These are phyloP conservation scores for Agrotis segetum DNA, from an alignment of 2,888 invertebrate genomes.

Conservation along the genomic window DNA sequence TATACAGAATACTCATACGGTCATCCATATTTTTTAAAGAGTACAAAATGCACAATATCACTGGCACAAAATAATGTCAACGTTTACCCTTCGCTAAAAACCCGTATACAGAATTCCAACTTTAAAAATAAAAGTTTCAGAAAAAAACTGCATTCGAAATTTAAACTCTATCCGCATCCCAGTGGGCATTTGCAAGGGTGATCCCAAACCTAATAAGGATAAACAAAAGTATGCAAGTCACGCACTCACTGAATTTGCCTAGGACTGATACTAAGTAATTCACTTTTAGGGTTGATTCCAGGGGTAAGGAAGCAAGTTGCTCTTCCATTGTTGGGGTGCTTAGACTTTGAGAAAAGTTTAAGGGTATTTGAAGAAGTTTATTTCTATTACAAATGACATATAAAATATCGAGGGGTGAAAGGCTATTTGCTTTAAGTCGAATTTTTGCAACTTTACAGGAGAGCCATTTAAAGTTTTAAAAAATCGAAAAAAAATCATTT, in stretches of 20 bases:
- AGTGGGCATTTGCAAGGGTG: constrained; percentile 62
- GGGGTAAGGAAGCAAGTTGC: constrained; percentile 43
- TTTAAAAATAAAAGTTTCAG: constrained; percentile 16
- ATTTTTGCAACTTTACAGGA: no score
- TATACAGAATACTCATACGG: no score
- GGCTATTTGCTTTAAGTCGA: no score
- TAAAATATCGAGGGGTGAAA: no score
- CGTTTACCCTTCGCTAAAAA: background rate
- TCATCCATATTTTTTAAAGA: background rate
- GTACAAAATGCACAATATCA: background rate
- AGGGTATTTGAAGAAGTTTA: no score
- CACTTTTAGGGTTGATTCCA: constrained; percentile 61
- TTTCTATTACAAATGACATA: no score
- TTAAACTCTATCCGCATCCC: constrained; percentile 44
- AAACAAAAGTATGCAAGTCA: constrained; percentile 69
- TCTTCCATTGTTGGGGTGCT: constrained; percentile 27
- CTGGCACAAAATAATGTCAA: background rate
- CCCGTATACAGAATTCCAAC: constrained; percentile 10
- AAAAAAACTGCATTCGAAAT: constrained; percentile 34
- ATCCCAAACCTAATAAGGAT: constrained; percentile 68
- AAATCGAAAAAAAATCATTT: no score
- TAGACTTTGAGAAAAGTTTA: constrained; percentile 5
- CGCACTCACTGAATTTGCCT: constrained; percentile 69
- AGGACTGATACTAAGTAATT: constrained; percentile 68
- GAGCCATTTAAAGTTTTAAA: no score